Evolutionary conservation across 2,113 vertebrate species (phyloP), one percentile per base, ranked within the genome.

Genomic region (Chloroceryle aenea): DNA sequence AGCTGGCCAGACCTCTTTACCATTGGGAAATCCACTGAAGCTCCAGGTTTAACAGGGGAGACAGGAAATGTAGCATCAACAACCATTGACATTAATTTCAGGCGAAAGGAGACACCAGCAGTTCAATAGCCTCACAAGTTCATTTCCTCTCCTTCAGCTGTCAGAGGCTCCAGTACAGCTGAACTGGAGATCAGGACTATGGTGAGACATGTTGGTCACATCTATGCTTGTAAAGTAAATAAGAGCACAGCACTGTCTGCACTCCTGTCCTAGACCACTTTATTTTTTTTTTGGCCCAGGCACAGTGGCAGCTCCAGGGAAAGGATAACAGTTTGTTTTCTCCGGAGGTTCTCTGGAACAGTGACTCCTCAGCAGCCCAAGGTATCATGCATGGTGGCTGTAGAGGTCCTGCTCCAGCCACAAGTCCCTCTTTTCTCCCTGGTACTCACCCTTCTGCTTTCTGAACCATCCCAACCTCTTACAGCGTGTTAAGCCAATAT

Each of bases 261-360:
- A 0, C 22, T 91, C 0, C 0, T 27, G 20, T 74, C 61, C 17
- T 71, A 55, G n/a, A 3, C 19, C 15, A 40, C 32, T 73, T 87
- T 50, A 27, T 2, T 34, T 75, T 85, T 40, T 40, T 40, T 82
- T 68, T 72, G 71, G 62, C 21, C 23, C 62, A 68, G 14, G 18
- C 9, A 58, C 14, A 25, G 36, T 0, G 0, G 12, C 16, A 0
- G 50, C 0, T 0, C 14, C 4, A 8, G 36, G 23, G 23, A 73
- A 3, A 71, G 9, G 23, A 56, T 38, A 12, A 56, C 71, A 47
- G 9, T 52, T 76, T 3, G 1, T 12, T 88, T 88, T 95, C 58
- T 89, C 63, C n/a, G 40, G 67, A 20, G 6, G 56, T 89, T 93
- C 53, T 81, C n/a, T 16, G 50, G 22, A 73, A 40, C 1, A 0